A percentile compares a stretch with the other conserved stretches of the same genome.
These are phyloP conservation scores for Xiphophorus hellerii DNA, from an alignment of 2,113 vertebrate species.

Conservation along the genomic window DNA sequence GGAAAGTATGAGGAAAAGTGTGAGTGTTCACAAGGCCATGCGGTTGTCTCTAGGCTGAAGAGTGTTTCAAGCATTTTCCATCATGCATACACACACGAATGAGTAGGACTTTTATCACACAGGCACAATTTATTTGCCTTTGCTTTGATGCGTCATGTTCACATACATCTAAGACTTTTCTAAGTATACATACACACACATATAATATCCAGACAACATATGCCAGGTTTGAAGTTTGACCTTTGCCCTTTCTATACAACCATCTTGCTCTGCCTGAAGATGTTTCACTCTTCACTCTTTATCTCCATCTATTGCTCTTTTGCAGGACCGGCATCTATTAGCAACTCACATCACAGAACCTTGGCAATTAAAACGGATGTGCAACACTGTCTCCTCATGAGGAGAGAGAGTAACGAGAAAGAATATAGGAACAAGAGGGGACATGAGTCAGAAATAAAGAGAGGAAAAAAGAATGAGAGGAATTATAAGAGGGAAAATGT, in stretches of 20 bases:
- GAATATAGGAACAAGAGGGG: conserved; percentile 54
- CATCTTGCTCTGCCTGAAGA: conserved; percentile 40
- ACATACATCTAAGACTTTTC: conserved; percentile 2
- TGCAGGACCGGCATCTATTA: conserved; percentile 68
- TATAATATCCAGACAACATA: not conserved
- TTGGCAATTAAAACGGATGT: conserved; percentile 80
- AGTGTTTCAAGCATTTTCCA: conserved; percentile 20
- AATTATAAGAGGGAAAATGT: conserved; percentile 72
- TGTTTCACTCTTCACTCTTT: conserved; percentile 38
- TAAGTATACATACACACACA: not conserved
- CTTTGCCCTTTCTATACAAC: conserved; percentile 38
- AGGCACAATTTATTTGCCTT: conserved; percentile 1
- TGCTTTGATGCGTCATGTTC: conserved; percentile 4
- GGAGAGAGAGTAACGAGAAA: conserved; percentile 59
- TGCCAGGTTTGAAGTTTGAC: conserved; percentile 47
- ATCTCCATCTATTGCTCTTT: conserved; percentile 55
- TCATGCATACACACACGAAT: conserved; percentile 16
- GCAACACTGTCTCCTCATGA: conserved; percentile 67
- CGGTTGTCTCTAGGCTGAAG: conserved; percentile 5
- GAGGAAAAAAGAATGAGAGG: conserved; percentile 59
- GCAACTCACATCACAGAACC: conserved; percentile 75
- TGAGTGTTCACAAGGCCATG: conserved; percentile 3
- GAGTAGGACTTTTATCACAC: not conserved
- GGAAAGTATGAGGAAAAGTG: conserved; percentile 37
- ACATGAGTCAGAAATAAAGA: conserved; percentile 63